Base-by-base conservation (phyloP, 2,113 vertebrate species). In the Motacilla alba region DNA sequence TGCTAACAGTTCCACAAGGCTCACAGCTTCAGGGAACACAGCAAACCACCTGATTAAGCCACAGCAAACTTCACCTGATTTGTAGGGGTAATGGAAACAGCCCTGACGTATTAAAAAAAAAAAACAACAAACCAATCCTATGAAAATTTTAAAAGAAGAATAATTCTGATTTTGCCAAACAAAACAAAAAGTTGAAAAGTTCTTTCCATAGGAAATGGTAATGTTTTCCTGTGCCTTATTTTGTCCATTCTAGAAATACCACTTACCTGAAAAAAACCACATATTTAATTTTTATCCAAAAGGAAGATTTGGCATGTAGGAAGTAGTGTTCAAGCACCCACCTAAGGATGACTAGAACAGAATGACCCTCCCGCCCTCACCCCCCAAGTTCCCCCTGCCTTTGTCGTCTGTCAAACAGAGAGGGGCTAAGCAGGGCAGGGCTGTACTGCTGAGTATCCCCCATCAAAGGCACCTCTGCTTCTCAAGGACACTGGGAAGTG, bases 351-450 rank as follows among this genome's bases (percentile, higher is more conserved):
- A 27, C 10, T 46, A 64, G 33, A 35, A 18, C 13, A 23, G 21
- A 11, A 5, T 0, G 3, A 8, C 6, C 2, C 7, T n/a, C 12
- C 35, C 27, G 20, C 4, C 7, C 4, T 20, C 55, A 11, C 0
- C 3, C 5, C 27, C 2, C 20, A 44, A 0, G 27, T 77, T 22
- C 39, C 35, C 43, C n/a, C 37, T n/a, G 28, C 16, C 22, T 31
- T 24, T 24, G 33, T 39, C 17, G 13, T 33, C 22, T 72, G 33
- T 82, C 2, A 12, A 15, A 18, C 11, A 62, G 50, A 47, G 67
- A 35, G 24, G 13, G 21, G 24, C 33, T 33, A 53, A 22, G 31
- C n/a, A 37, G 21, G 19, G 30, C 67, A 77, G 52, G 46, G 27
- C 68, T 80, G 43, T 0, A 9, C 24, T 46, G 31, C 64, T 56